These are phyloP conservation scores for Crotalus horridus DNA, from an alignment of 2,113 vertebrate species.

Conservation along the genomic window DNA sequence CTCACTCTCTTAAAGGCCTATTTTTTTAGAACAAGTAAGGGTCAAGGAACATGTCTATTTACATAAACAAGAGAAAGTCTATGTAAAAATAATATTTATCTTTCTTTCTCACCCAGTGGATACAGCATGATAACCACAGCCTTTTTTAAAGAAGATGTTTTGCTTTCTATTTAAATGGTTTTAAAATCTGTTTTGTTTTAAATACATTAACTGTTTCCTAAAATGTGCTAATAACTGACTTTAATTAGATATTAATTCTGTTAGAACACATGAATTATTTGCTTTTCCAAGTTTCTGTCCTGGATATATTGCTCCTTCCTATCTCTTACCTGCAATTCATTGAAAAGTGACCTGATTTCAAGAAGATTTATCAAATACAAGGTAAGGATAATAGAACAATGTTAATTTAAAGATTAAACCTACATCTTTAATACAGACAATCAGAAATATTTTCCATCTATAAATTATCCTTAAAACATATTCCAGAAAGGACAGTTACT, in stretches of 20 bases:
- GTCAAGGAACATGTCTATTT: background rate
- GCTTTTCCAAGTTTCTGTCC: background rate
- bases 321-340: background rate
- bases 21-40: background rate
- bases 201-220: too few relatives aligned
- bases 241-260: background rate
- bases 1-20: background rate
- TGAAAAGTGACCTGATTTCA: background rate
- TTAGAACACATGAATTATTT: background rate
- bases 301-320: background rate
- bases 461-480: background rate
- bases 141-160: background rate
- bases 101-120: background rate
- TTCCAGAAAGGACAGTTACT: background rate
- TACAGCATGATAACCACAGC: background rate
- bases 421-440: background rate
- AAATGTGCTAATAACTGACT: background rate
- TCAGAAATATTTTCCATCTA: background rate
- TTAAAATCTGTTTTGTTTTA: background rate
- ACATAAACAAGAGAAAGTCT: background rate
- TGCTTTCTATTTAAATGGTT: background rate
- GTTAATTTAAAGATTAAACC: background rate
- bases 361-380: background rate
- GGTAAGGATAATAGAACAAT: background rate
- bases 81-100: background rate